Percentiles rank a stretch among this genome's conserved stretches.
phyloP scores from a whole-genome alignment of 2,888 invertebrate genomes.

The Stenchaetothrips biformis region DNA sequence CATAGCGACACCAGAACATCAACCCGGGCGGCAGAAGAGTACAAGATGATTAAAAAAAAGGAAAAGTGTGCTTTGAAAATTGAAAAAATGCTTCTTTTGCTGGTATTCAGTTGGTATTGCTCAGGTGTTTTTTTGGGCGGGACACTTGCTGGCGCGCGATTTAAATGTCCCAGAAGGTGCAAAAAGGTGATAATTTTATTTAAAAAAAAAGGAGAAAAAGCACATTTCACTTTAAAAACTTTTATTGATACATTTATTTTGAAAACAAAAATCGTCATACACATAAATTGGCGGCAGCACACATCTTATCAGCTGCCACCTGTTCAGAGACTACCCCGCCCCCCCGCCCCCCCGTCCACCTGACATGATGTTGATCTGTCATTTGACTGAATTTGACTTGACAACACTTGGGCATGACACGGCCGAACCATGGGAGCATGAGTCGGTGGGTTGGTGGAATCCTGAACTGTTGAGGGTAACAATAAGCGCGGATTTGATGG shows the following conservation, averaged over 20 bases:
- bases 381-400: background rate
- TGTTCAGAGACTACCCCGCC: background rate
- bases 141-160: background rate
- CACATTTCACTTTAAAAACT: background rate
- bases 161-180: background rate
- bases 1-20: background rate
- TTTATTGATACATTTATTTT: background rate
- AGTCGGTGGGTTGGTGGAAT: background rate
- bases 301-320: background rate
- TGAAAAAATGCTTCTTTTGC: too few relatives aligned
- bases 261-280: background rate
- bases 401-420: background rate
- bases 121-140: background rate
- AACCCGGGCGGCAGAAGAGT: background rate
- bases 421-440: background rate
- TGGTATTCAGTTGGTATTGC: background rate
- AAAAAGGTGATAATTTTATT: background rate
- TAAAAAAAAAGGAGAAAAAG: background rate
- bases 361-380: background rate
- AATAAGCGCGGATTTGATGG: background rate
- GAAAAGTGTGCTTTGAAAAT: background rate
- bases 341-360: background rate
- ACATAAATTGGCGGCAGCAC: background rate
- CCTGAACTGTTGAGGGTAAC: background rate
- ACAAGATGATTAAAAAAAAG: background rate